phyloP scores from a whole-genome alignment of 2,113 vertebrate species.

The Himantopus leucocephalus region DNA sequence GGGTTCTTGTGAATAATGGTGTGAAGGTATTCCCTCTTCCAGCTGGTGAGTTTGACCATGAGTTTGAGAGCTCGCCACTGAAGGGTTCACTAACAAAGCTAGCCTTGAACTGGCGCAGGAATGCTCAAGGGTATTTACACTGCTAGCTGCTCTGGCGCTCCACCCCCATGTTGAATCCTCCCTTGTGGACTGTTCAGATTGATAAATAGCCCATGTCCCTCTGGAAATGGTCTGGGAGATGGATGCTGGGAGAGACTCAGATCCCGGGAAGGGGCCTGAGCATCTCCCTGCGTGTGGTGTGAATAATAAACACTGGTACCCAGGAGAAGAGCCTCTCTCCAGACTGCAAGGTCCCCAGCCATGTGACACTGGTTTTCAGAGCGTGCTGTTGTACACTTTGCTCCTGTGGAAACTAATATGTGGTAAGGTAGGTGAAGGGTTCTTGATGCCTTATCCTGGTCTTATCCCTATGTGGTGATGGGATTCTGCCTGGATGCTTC shows the following conservation, averaged over 20 bases:
- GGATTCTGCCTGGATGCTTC: neutral
- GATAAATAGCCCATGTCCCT: neutral
- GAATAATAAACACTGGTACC: neutral
- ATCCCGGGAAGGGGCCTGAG: neutral
- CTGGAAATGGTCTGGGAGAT: neutral
- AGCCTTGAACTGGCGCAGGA: neutral
- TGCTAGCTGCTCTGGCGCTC: neutral
- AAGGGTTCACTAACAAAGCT: neutral
- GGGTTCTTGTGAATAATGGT: neutral
- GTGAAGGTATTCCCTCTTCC: neutral
- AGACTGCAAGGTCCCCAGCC: neutral
- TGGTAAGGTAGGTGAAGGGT: neutral
- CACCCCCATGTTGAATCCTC: neutral
- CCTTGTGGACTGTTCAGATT: neutral
- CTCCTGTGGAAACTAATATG: neutral
- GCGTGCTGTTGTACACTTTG: neutral
- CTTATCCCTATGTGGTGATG: neutral
- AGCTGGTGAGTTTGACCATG: neutral
- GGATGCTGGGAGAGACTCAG: neutral
- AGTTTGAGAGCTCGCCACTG: neutral
- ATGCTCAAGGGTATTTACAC: neutral
- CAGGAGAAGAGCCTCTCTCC: neutral
- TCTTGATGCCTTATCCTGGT: neutral
- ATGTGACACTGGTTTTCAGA: neutral
- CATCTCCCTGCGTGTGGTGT: neutral